Base-by-base conservation (phyloP, 2,113 vertebrate species). In the Embiotoca jacksoni region DNA sequence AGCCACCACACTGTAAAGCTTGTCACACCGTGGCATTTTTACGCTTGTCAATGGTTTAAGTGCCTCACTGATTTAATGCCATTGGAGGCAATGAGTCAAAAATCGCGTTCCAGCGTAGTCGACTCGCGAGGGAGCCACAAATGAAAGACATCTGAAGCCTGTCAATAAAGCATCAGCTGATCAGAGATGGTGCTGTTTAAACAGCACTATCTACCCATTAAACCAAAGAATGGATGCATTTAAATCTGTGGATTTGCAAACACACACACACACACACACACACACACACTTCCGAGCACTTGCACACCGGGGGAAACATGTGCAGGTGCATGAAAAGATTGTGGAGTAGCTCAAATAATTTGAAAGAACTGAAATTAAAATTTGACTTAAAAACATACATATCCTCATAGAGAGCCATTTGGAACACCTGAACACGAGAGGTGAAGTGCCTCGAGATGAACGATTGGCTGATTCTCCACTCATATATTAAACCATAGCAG, bases 1-100 rank as follows among this genome's bases (percentile, higher is more conserved):
- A 86, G 81, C 46, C 53, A 44, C 59, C 86, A 79, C 68, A 66
- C 50, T 80, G 86, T 58, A 61, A 75, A 52, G 14, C 73, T 36
- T n/a, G 47, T 84, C 79, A 75, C 70, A 58, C 49, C 9, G 46
- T 36, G 61, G 55, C 36, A 3, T 82, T 73, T 68, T 15, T 39
- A 10, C 2, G 35, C 65, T 69, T 14, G 52, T 2, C 7, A 47
- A 72, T 61, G 64, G 37, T 66, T 76, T 72, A 63, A 33, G 49
- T 35, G 61, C 75, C 83, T 75, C 1, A 5, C 67, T 75, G 61
- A 54, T 82, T 84, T 75, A 35, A 5, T 14, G 53, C 74, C 31
- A 65, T 49, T 13, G 67, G 23, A 88, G 61, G 8, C 44, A 69
- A 36, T 64, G 39, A 81, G 50, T 60, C 81, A 23, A 80, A 79